Base-by-base conservation (phyloP, 2,888 invertebrate species). In the Apomyelois bistriatella region DNA sequence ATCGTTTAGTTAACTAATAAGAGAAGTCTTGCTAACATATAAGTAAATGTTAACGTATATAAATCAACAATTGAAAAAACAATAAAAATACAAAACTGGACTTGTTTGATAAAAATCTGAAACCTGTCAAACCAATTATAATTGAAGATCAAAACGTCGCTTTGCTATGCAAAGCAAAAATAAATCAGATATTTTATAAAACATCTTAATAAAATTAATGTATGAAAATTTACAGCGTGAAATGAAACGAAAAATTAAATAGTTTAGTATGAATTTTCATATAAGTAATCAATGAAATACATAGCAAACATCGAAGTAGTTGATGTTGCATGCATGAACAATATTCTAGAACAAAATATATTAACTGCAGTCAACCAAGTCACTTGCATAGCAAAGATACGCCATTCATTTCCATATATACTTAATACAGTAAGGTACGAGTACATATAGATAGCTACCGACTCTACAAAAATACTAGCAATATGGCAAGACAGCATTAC, bases 401-500 rank as follows among this genome's bases (percentile, higher is more conserved):
- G 42, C 51, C 41, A 42, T 51, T 51, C 43, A 28, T 51, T 37
- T 37, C 22, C 22, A 62, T 60, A 62, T 58, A 61, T 62, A 62
- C 56, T 60, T 61, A 55, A 56, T 59, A 61, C 58, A 61, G 65
- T 66, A 67, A 77, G 82, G 81, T 79, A 81, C n/a, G n/a, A n/a
- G n/a, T n/a, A n/a, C n/a, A n/a, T 69, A 56, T 65, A 70, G 64
- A 55, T 65, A 84, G 79, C 78, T 82, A 79, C 69, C 12, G 43
- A 78, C 72, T 73, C 82, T 85, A 85, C 76, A 74, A 79, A 55
- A 82, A 84, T 73, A 81, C 86, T 86, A 86, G 82, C 74, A 78
- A 76, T 85, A 88, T 90, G 90, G 90, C 90, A 90, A 90, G 89
- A 89, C 86, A 85, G 82, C 84, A 83, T 80, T 82, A 85, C 76